phyloP scores from a whole-genome alignment of 2,797 vertebrate genomes.

The Sebastes elongatus region DNA sequence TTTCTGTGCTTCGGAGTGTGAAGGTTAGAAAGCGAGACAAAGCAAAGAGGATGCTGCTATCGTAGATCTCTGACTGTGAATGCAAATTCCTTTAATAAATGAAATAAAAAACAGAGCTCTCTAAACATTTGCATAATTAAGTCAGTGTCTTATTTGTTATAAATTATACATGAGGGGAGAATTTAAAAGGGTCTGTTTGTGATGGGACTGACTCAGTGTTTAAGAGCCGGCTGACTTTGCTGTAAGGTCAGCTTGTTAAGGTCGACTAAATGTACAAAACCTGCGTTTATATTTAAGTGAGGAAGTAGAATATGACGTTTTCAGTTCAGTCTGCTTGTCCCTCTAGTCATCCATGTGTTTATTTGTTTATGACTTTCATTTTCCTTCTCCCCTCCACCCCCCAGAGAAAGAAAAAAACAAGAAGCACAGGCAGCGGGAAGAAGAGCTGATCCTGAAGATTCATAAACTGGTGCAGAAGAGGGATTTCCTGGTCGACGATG shows the following conservation, averaged over 20 bases:
- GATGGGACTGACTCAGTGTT: not conserved
- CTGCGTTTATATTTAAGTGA: not conserved
- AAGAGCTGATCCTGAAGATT: conserved; percentile 96
- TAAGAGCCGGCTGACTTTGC: conserved; percentile 13
- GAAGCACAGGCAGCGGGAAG: conserved; percentile 90
- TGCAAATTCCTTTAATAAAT: not conserved
- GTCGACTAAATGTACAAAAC: not conserved
- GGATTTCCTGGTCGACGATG: conserved; percentile 98
- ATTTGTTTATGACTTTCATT: not conserved
- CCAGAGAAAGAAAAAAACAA: conserved; percentile 94
- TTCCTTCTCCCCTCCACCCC: accelerated
- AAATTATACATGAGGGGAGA: conserved; percentile 39
- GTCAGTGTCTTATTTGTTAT: conserved; percentile 21
- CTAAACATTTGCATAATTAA: conserved; percentile 23
- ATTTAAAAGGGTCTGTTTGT: conserved; percentile 5
- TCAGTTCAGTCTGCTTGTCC: not conserved
- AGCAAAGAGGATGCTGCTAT: not conserved
- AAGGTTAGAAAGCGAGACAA: conserved; percentile 40
- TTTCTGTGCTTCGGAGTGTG: conserved; percentile 12
- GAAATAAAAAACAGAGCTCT: conserved; percentile 16
- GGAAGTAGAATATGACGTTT: not conserved
- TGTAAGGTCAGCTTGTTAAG: conserved; percentile 5
- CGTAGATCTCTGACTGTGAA: not conserved
- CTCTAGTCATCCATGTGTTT: not conserved
- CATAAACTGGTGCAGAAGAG: conserved; percentile 97